These are phyloP conservation scores for Microlaimidae sp. DNA, from an alignment of 2,888 invertebrate genomes.

Conservation along the genomic window DNA sequence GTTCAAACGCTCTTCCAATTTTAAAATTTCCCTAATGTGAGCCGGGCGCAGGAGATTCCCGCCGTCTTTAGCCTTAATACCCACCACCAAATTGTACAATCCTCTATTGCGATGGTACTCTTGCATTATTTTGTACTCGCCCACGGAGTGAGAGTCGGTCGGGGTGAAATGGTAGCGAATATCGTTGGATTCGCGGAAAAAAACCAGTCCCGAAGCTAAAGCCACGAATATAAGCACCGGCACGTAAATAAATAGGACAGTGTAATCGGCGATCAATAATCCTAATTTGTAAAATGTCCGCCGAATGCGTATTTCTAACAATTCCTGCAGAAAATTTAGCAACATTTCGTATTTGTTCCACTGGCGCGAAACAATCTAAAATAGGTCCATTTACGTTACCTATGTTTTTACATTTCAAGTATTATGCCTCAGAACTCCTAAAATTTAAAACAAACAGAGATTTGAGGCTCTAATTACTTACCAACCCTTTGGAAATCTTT, in stretches of 20 bases:
- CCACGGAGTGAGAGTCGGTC: background rate
- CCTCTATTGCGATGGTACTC: background rate
- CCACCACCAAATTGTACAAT: constrained; percentile 3
- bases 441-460: no score
- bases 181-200: background rate
- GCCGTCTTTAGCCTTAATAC: background rate
- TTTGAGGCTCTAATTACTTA: no score
- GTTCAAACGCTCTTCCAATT: background rate
- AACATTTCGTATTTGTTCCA: no score
- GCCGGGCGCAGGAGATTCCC: background rate
- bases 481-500: no score
- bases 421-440: no score
- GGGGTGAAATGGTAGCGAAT: background rate
- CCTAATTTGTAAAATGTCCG: background rate
- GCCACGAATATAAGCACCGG: background rate
- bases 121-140: background rate
- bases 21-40: no score
- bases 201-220: background rate
- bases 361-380: no score
- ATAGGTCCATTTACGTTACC: no score
- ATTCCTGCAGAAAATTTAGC: no score
- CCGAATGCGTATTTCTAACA: background rate
- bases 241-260: background rate
- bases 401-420: no score
- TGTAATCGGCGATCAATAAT: background rate